Evolutionary conservation across 2,113 vertebrate species (phyloP).

Genomic region (Hippocampus zosterae): DNA sequence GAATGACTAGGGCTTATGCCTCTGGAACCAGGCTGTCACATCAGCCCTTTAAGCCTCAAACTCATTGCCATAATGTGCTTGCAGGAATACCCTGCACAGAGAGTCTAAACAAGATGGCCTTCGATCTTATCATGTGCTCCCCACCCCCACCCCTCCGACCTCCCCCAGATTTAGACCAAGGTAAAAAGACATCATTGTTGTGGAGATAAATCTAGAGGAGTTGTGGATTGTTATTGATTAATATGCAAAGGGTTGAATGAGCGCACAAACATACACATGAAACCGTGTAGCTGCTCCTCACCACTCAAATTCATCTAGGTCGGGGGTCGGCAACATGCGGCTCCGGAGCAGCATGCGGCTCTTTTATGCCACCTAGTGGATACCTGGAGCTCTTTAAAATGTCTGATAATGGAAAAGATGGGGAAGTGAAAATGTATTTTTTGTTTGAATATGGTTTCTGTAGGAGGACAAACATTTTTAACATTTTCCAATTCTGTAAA

Average conservation of each 20-base stretch:
- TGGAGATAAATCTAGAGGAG: conserved; percentile 21
- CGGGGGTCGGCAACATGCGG: no score
- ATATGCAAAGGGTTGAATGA: conserved; percentile 59
- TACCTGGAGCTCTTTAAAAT: no score
- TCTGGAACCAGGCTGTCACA: conserved; percentile 54
- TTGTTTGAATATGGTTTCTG: no score
- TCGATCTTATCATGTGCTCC: conserved; percentile 59
- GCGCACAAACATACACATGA: conserved; percentile 2
- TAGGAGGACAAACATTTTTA: no score
- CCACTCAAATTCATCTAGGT: not conserved
- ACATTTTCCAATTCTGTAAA: no score
- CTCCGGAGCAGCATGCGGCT: no score
- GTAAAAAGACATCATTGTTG: conserved; percentile 57
- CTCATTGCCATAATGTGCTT: conserved; percentile 74
- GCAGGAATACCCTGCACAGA: conserved; percentile 57
- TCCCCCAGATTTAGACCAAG: conserved; percentile 44
- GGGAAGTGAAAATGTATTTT: no score
- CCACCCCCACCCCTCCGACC: conserved; percentile 9
- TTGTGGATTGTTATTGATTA: conserved; percentile 58
- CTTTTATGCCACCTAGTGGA: no score
- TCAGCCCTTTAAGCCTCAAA: conserved; percentile 65
- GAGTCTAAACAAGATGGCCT: conserved; percentile 56
- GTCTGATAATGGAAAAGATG: no score
- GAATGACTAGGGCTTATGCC: conserved; percentile 62
- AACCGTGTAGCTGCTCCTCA: not conserved